Evolutionary conservation across 2,113 vertebrate species (phyloP), one percentile per base, ranked within the genome.

Genomic region (Fregetta grallaria): DNA sequence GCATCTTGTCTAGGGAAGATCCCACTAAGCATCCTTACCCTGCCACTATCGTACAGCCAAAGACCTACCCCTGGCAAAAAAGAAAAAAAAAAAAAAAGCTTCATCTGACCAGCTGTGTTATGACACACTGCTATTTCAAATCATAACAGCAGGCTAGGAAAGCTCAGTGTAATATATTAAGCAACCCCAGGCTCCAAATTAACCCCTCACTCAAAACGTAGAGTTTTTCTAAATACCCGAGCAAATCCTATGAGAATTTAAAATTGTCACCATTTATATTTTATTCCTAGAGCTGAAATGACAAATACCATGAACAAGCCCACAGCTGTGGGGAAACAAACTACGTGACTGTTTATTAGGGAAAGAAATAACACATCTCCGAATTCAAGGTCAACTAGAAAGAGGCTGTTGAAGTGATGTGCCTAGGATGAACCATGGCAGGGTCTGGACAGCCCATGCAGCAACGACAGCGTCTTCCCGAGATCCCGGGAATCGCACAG

Each of bases 51-150:
- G 6, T 4, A 6, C 7, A 23, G 66, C 38, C 49, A 36, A 44
- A 30, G 73, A 27, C 59, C 9, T 4, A 34, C 13, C 30, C 78
- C 67, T 25, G 67, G 72, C 15, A 42, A 53, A n/a, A 45, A 10
- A 34, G 27, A 15, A 65, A 30, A 38, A 27, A 34, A 62, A 55
- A 53, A 17, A 38, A 19, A 11, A 27, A 30, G 27, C 85, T 56
- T 61, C 25, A 25, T 55, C 18, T 75, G 68, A 32, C 73, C 96
- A 86, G 83, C 88, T 93, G 91, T 61, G 63, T n/a, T 66, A 42
- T 7, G 29, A 86, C 75, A 91, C 21, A 3, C 26, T 55, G 78
- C 94, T 91, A 38, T 88, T 94, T 72, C 90, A 86, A 93, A 92
- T 22, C 62, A 0, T 19, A 77, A 34, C 78, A 93, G 83, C 13